Evolutionary conservation across 2,888 invertebrate genomes (phyloP).

Genomic region (Lycocerus yunnanus): DNA sequence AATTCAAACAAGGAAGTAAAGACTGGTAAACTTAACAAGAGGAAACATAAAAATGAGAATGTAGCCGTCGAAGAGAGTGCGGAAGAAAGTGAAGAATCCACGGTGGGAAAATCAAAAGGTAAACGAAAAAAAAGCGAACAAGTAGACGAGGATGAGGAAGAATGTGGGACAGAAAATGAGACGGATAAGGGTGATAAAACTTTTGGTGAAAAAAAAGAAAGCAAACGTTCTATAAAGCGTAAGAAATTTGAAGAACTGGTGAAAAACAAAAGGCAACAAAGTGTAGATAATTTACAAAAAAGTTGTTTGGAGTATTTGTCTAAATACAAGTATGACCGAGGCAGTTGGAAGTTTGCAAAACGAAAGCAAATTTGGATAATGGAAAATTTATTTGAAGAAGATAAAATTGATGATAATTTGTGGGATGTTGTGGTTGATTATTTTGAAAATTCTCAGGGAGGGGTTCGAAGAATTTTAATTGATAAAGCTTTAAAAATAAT

Average conservation of each 20-base stretch:
- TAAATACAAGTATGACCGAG: slow-evolving; percentile 72
- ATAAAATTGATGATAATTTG: slow-evolving; percentile 63
- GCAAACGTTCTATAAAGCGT: slow-evolving; percentile 69
- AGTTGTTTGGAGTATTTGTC: slow-evolving; percentile 70
- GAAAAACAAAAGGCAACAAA: slow-evolving; percentile 60
- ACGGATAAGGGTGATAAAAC: slow-evolving; percentile 61
- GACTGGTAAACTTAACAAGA: background rate
- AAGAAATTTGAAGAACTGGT: slow-evolving; percentile 64
- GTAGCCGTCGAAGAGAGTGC: background rate
- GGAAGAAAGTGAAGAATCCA: background rate
- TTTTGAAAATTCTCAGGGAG: slow-evolving; percentile 71
- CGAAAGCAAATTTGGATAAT: slow-evolving; percentile 76
- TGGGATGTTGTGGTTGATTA: slow-evolving; percentile 74
- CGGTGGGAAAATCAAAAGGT: slow-evolving; percentile 1
- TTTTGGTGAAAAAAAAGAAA: slow-evolving; percentile 60
- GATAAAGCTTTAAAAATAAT: slow-evolving; percentile 69
- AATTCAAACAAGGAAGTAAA: background rate
- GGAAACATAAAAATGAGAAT: background rate
- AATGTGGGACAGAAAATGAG: slow-evolving; percentile 65
- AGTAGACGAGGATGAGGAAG: slow-evolving; percentile 67
- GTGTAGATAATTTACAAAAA: slow-evolving; percentile 61
- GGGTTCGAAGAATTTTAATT: slow-evolving; percentile 64
- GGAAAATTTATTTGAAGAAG: slow-evolving; percentile 68
- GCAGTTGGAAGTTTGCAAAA: slow-evolving; percentile 83
- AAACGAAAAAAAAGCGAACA: slow-evolving; percentile 3